phyloP scores from a whole-genome alignment of 2,888 invertebrate genomes.

The Ectemnius continuus region DNA sequence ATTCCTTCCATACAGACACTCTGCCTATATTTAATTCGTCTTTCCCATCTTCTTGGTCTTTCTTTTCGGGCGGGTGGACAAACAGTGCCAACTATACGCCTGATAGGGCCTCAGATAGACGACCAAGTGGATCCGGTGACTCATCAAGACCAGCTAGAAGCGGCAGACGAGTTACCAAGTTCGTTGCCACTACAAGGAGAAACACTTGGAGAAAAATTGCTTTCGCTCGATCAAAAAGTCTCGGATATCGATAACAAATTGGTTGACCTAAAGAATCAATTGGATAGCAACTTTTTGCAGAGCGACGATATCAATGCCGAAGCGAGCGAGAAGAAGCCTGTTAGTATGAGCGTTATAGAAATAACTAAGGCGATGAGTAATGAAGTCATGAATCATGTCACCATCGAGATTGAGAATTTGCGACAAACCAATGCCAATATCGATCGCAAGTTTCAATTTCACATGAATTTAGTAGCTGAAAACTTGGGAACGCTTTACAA shows the following conservation, averaged over 20 bases:
- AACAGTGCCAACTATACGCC: constrained; percentile 67
- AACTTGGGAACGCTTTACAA: constrained; percentile 88
- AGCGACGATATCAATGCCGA: constrained; percentile 91
- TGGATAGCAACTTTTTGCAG: constrained; percentile 89
- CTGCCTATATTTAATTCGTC: background rate
- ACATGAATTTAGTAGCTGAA: constrained; percentile 90
- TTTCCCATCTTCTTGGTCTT: background rate
- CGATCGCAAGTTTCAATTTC: constrained; percentile 90
- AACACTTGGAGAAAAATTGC: constrained; percentile 78
- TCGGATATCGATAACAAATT: constrained; percentile 90
- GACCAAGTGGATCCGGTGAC: too few species aligned
- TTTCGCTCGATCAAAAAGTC: constrained; percentile 89
- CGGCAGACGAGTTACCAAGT: background rate
- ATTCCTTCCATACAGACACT: too few species aligned
- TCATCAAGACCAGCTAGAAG: background rate
- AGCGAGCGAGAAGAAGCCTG: constrained; percentile 92
- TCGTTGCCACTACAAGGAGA: constrained; percentile 20
- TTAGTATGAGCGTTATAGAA: constrained; percentile 90
- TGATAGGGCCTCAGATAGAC: constrained; percentile 47
- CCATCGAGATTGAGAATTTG: constrained; percentile 89
- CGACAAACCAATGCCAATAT: constrained; percentile 87
- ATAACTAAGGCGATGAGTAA: constrained; percentile 90
- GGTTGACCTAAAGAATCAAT: constrained; percentile 88
- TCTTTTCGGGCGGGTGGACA: background rate
- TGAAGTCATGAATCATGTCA: constrained; percentile 89